Percentiles rank a stretch among this genome's conserved stretches.
These are phyloP conservation scores for Aptenodytes forsteri DNA, from an alignment of 2,113 vertebrate species.

Conservation along the genomic window DNA sequence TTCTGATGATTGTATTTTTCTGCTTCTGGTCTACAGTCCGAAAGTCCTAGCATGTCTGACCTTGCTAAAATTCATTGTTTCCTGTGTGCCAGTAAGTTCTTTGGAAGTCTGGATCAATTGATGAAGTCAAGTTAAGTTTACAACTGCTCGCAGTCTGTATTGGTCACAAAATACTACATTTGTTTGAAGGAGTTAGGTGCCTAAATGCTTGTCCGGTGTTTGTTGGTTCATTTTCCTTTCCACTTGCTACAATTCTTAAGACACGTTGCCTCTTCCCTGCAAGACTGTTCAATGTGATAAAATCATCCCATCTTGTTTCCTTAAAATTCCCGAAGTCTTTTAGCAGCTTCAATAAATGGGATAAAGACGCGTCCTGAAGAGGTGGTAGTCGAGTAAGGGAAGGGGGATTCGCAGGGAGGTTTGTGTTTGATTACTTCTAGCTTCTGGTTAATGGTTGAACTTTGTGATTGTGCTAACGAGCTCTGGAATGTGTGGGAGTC, in stretches of 20 bases:
- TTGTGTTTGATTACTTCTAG: not conserved
- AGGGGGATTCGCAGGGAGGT: not conserved
- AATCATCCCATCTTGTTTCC: not conserved
- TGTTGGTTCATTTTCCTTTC: not conserved
- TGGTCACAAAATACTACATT: not conserved
- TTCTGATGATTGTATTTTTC: not conserved
- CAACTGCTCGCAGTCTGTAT: not conserved
- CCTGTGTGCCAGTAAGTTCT: not conserved
- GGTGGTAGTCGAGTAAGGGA: not conserved
- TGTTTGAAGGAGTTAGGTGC: not conserved
- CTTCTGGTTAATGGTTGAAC: not conserved
- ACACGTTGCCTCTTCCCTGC: not conserved
- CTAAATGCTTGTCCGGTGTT: not conserved
- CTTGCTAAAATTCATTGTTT: not conserved
- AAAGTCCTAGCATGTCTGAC: not conserved
- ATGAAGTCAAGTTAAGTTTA: too few species aligned
- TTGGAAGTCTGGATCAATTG: fast-evolving
- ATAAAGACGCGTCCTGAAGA: not conserved
- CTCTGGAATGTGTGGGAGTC: not conserved
- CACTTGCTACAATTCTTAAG: not conserved
- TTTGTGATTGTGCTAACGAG: not conserved
- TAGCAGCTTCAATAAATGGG: not conserved
- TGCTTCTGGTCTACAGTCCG: not conserved
- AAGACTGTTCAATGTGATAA: not conserved
- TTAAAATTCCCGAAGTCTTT: not conserved